These are phyloP conservation scores for Naja naja DNA, from an alignment of 2,113 vertebrate species.

Conservation along the genomic window DNA sequence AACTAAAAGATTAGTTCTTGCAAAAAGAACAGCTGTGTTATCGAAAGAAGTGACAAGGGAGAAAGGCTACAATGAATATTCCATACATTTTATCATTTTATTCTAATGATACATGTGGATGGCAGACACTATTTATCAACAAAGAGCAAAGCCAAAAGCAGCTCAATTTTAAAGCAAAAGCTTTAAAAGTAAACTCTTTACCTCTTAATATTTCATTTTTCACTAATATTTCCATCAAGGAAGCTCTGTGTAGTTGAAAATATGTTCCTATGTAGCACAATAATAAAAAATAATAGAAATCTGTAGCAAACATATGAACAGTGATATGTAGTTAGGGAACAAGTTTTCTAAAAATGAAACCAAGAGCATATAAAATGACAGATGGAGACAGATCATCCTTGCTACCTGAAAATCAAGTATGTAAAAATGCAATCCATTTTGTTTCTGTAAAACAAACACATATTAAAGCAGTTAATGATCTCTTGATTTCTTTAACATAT, in stretches of 20 bases:
- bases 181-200: conserved; percentile 24
- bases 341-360: not conserved
- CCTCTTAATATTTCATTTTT: conserved; percentile 37
- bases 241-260: not conserved
- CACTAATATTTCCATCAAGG: conserved; percentile 14
- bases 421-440: not conserved
- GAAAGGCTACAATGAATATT: not conserved
- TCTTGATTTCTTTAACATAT: not conserved
- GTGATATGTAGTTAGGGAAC: not conserved
- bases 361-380: not conserved
- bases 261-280: conserved; percentile 22
- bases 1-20: not conserved
- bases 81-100: not conserved
- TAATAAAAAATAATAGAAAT: not conserved
- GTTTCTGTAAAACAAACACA: not conserved
- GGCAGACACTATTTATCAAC: conserved; percentile 22
- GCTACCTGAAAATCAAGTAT: not conserved
- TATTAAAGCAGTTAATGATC: not conserved
- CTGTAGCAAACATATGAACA: not conserved
- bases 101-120: conserved; percentile 11
- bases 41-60: not conserved
- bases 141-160: conserved; percentile 21
- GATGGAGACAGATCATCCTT: not conserved
- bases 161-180: conserved; percentile 15
- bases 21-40: not conserved